phyloP scores from a whole-genome alignment of 1,140 invertebrate genomes.

The Aphis gossypii region DNA sequence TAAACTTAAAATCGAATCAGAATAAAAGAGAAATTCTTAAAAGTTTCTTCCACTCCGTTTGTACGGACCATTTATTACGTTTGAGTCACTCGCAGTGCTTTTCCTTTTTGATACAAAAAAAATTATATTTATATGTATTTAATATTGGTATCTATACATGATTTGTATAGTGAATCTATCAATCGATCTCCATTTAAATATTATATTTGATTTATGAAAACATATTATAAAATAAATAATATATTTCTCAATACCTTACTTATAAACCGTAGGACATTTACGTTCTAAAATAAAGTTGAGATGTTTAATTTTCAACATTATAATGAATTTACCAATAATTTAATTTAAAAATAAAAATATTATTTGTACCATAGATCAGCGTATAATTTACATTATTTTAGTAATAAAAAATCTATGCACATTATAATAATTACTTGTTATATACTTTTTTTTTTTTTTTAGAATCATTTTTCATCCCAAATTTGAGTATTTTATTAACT shows the following conservation, averaged over 20 bases:
- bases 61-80: not conserved
- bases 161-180: not conserved
- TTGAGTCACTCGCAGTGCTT: not conserved
- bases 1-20: not conserved
- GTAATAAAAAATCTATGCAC: too few relatives aligned
- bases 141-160: not conserved
- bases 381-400: too few relatives aligned
- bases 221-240: not conserved
- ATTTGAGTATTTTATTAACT: too few relatives aligned
- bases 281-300: too few relatives aligned
- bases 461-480: too few relatives aligned
- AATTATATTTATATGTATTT: too few relatives aligned
- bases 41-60: constrained; percentile 1
- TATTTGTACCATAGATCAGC: too few relatives aligned
- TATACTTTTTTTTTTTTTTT: too few relatives aligned
- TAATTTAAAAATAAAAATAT: too few relatives aligned
- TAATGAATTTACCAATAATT: not conserved
- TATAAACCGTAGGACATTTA: too few relatives aligned
- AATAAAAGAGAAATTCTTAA: not conserved
- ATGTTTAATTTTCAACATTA: too few relatives aligned
- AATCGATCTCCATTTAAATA: not conserved
- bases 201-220: not conserved
- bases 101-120: not conserved
- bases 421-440: too few relatives aligned
- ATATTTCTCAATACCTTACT: not conserved